A percentile compares a stretch with the other conserved stretches of the same genome.
These are phyloP conservation scores for Clarias gariepinus DNA, from an alignment of 2,113 vertebrate genomes.

Conservation along the genomic window DNA sequence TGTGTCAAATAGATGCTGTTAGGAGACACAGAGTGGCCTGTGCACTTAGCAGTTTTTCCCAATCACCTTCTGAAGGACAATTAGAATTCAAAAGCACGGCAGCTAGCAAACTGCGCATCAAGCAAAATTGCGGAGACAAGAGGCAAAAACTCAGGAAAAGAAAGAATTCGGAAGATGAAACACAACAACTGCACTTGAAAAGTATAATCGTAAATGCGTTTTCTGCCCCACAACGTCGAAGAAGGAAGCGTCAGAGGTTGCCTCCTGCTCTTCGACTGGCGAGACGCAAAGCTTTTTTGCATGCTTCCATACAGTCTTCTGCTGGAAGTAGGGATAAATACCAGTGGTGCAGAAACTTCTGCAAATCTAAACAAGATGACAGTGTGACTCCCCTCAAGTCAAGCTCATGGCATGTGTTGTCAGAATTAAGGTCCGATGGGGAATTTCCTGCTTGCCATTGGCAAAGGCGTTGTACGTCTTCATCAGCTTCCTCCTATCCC, in stretches of 20 bases:
- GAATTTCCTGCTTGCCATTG: conserved; percentile 51
- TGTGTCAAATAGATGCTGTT: conserved; percentile 74
- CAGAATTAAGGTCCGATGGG: conserved; percentile 60
- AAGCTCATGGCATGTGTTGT: conserved; percentile 47
- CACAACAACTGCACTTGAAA: conserved; percentile 66
- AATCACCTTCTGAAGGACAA: conserved; percentile 65
- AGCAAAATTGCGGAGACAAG: conserved; percentile 48
- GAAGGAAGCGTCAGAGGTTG: conserved; percentile 64
- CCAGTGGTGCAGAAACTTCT: conserved; percentile 53
- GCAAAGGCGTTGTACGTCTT: conserved; percentile 59
- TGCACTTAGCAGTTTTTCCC: conserved; percentile 57
- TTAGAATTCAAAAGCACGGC: conserved; percentile 68
- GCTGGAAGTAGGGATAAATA: conserved; percentile 42
- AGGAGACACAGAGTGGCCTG: conserved; percentile 63
- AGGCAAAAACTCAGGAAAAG: conserved; percentile 62
- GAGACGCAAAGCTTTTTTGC: conserved; percentile 58
- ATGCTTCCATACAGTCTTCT: conserved; percentile 36
- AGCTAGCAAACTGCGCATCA: conserved; percentile 61
- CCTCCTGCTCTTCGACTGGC: conserved; percentile 51
- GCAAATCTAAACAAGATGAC: conserved; percentile 57
- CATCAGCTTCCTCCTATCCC: conserved; percentile 51
- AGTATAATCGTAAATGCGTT: conserved; percentile 72
- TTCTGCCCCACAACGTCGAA: conserved; percentile 64
- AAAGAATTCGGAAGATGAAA: conserved; percentile 66
- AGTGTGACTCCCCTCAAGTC: conserved; percentile 55